phyloP scores from a whole-genome alignment of 1,140 invertebrate species.

The Drosophila nasuta region DNA sequence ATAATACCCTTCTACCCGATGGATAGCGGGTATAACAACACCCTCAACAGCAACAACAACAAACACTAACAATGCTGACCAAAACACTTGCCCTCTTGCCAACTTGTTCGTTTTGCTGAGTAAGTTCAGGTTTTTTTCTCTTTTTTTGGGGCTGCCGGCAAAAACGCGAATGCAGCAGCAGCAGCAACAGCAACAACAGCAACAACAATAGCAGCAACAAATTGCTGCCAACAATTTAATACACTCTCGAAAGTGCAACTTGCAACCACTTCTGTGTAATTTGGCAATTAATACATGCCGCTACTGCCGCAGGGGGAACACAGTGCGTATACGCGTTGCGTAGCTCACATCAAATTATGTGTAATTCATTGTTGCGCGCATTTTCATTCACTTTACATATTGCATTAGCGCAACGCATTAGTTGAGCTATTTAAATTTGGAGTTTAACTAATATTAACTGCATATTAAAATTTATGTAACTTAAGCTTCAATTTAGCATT shows the following conservation, averaged over 20 bases:
- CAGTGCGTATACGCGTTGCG: no score
- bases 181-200: neutral
- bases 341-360: no score
- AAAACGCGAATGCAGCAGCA: neutral
- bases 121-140: conserved; percentile 17
- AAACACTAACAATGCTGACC: conserved; percentile 44
- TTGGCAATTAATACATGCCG: neutral
- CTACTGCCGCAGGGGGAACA: no score
- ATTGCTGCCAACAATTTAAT: conserved; percentile 1
- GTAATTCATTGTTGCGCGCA: no score
- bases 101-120: conserved; percentile 29
- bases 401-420: no score
- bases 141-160: conserved; percentile 2
- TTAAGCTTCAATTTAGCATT: no score
- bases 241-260: conserved; percentile 2
- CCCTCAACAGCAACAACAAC: neutral
- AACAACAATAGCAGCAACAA: neutral
- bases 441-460: no score
- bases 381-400: no score
- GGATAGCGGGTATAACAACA: neutral
- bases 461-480: no score
- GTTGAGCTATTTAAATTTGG: no score
- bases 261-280: neutral
- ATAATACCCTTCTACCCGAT: no score
- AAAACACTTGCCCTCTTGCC: conserved; percentile 63